Conservation (phyloP, 2,888 invertebrate genomes). For the Diachrysia chrysitis region DNA sequence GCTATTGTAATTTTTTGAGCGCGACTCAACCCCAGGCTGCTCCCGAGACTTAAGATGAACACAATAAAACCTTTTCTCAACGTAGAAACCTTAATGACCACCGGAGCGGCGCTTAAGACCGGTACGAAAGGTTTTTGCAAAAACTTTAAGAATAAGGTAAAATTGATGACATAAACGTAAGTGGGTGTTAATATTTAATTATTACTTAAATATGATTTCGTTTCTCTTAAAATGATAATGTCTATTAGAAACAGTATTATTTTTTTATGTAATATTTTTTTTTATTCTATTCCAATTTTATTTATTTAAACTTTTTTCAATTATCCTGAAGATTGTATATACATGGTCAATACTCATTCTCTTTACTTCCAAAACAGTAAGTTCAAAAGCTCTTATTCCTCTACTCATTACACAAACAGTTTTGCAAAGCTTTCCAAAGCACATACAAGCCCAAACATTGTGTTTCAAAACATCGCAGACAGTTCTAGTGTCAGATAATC, state of each 20-base stretch:
- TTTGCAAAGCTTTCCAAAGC: constrained; percentile 32
- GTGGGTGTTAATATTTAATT: not conserved
- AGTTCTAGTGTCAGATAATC: constrained; percentile 45
- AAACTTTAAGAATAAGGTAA: not conserved
- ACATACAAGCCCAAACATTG: constrained; percentile 42
- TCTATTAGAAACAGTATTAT: too few relatives aligned
- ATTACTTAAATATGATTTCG: not conserved
- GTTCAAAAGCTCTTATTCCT: not conserved
- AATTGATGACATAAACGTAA: not conserved
- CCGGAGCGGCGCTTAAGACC: not conserved
- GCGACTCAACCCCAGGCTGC: constrained; percentile 3
- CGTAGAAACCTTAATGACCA: not conserved
- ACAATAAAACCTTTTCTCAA: not conserved
- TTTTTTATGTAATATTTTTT: too few relatives aligned
- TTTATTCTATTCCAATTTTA: too few relatives aligned
- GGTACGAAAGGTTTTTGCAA: not conserved
- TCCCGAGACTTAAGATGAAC: constrained; percentile 2
- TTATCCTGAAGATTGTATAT: too few relatives aligned
- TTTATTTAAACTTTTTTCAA: too few relatives aligned
- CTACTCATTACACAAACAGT: constrained; percentile 18
- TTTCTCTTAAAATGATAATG: too few relatives aligned
- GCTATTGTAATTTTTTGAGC: not conserved
- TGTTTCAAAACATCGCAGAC: constrained; percentile 38
- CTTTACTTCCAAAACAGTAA: too few relatives aligned
- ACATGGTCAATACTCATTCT: too few relatives aligned